phyloP scores from a whole-genome alignment of 2,113 vertebrate species.

The Cyanoramphus novaezelandiae region DNA sequence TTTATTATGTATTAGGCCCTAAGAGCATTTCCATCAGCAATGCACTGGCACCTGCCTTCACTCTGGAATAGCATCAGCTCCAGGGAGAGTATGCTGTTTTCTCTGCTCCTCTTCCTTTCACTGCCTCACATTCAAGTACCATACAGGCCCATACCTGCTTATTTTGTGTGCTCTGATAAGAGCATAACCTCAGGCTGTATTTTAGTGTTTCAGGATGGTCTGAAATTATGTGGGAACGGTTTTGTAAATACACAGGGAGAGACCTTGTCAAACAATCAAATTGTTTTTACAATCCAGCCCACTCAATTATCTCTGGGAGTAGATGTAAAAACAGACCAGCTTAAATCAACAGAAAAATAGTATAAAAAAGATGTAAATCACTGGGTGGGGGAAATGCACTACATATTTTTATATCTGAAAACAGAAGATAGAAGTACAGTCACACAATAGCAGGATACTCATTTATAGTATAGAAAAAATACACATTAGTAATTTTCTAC shows the following conservation, averaged over 20 bases:
- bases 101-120: background rate
- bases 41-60: background rate
- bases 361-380: slow-evolving; percentile 26
- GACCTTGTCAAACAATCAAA: slow-evolving; percentile 51
- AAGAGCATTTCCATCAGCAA: background rate
- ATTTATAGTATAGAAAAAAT: background rate
- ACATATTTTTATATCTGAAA: slow-evolving; percentile 23
- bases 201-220: background rate
- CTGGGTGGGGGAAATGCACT: slow-evolving; percentile 4
- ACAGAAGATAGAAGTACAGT: background rate
- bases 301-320: slow-evolving; percentile 38
- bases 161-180: background rate
- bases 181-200: background rate
- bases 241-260: slow-evolving; percentile 47
- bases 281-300: slow-evolving; percentile 44
- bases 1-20: background rate
- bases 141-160: slow-evolving; percentile 21
- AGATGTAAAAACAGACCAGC: slow-evolving; percentile 15
- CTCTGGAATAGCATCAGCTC: background rate
- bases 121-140: background rate
- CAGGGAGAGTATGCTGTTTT: background rate
- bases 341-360: slow-evolving; percentile 44
- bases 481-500: background rate
- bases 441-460: slow-evolving; percentile 10
- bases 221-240: slow-evolving; percentile 55